phyloP scores from a whole-genome alignment of 2,797 vertebrate species.

The Eulemur mongoz region DNA sequence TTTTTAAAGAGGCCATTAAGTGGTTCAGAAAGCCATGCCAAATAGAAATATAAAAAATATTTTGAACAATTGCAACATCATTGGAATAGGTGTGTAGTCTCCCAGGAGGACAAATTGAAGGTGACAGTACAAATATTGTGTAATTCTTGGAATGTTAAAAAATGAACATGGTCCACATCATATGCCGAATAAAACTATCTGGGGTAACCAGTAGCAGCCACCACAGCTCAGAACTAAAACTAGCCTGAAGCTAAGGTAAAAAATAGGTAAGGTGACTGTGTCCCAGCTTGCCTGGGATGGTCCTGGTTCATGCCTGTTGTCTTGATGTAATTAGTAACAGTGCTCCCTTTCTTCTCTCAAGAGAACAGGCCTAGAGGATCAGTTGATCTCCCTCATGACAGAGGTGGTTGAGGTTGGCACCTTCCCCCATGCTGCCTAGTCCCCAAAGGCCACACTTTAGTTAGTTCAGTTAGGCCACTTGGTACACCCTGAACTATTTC shows the following conservation, averaged over 20 bases:
- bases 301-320: not conserved
- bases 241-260: not conserved
- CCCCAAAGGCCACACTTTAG: not conserved
- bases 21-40: not conserved
- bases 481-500: not conserved
- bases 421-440: not conserved
- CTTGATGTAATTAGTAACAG: not conserved
- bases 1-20: conserved; percentile 28
- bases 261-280: not conserved
- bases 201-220: not conserved
- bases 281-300: not conserved
- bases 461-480: not conserved
- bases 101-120: not conserved
- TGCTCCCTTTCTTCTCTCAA: not conserved
- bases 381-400: not conserved
- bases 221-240: conserved; percentile 3
- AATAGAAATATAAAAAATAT: not conserved
- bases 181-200: not conserved
- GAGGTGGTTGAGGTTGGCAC: not conserved
- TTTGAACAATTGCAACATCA: conserved; percentile 2
- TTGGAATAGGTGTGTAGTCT: not conserved
- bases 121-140: not conserved
- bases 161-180: not conserved
- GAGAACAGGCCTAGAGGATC: not conserved
- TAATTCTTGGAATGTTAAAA: not conserved